Conservation (phyloP, 2,797 vertebrate species). For the Gastrophryne carolinensis region DNA sequence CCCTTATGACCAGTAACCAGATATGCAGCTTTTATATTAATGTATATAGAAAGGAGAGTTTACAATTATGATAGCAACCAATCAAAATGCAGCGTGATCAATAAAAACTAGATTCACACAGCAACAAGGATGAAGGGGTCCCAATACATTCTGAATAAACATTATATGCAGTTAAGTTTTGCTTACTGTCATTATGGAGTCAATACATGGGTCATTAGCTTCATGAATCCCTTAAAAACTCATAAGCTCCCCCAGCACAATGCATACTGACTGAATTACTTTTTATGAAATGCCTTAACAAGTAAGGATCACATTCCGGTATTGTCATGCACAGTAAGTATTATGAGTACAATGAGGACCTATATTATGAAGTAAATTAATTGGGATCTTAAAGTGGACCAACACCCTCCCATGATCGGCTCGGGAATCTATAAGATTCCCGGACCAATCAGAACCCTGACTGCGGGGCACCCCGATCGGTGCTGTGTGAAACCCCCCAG, state of each 20-base stretch:
- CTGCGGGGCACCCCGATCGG: too few species aligned
- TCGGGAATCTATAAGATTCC: too few species aligned
- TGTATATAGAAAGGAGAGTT: constrained; percentile 9
- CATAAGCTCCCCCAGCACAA: constrained; percentile 20
- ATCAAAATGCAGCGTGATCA: constrained; percentile 31
- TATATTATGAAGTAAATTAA: too few species aligned
- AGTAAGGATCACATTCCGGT: background rate
- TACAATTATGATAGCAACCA: constrained; percentile 32
- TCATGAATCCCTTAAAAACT: constrained; percentile 45
- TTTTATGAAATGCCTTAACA: constrained; percentile 7
- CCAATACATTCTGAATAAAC: constrained; percentile 21
- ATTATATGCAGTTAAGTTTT: constrained; percentile 47
- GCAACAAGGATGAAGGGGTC: constrained; percentile 9
- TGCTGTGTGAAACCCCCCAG: too few species aligned
- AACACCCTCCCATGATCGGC: too few species aligned
- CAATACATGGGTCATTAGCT: constrained; percentile 46
- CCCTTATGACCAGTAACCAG: constrained; percentile 2
- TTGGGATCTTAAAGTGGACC: too few species aligned
- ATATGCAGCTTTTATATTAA: constrained; percentile 5
- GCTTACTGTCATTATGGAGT: constrained; percentile 45
- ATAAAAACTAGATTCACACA: constrained; percentile 34
- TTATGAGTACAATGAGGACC: background rate
- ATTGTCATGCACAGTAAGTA: background rate
- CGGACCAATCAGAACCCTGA: too few species aligned
- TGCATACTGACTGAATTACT: constrained; percentile 19